Conservation (phyloP, 1,140 invertebrate species). For the Globodera rostochiensis region DNA sequence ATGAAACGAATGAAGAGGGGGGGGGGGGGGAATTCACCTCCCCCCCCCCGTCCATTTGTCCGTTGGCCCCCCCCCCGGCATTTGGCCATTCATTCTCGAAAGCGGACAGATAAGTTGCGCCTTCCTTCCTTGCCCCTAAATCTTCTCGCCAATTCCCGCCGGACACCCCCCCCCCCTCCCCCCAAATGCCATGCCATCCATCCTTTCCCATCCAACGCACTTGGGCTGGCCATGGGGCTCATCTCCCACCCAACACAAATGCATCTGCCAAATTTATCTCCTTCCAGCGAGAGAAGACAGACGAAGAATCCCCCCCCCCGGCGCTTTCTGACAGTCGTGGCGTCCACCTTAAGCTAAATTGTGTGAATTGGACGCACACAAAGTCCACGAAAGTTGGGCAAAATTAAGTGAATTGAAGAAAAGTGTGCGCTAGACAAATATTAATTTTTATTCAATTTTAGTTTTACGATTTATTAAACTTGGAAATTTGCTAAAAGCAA, state of each 20-base stretch:
- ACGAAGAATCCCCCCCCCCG: background rate
- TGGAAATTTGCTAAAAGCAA: too few relatives aligned
- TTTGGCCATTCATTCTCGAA: background rate
- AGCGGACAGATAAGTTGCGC: slow-evolving; percentile 10
- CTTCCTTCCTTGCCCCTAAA: background rate
- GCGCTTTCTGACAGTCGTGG: background rate
- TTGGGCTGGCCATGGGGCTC: background rate
- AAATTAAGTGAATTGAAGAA: too few relatives aligned
- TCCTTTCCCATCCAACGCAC: too few relatives aligned
- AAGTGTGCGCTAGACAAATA: too few relatives aligned
- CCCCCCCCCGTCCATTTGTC: background rate
- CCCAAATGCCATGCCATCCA: background rate
- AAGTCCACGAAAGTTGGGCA: too few relatives aligned
- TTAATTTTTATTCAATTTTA: too few relatives aligned
- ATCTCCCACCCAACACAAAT: background rate
- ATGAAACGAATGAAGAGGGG: too few relatives aligned
- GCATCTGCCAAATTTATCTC: slow-evolving; percentile 3
- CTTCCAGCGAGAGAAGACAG: background rate
- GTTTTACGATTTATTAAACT: too few relatives aligned
- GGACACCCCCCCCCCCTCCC: background rate
- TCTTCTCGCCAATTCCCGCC: slow-evolving; percentile 16
- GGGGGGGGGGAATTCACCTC: too few relatives aligned
- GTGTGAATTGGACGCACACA: too few relatives aligned
- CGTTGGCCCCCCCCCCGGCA: background rate
- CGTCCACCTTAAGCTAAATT: background rate